Evolutionary conservation across 1,140 invertebrate genomes (phyloP).

Genomic region (Harlomillsia oculata): DNA sequence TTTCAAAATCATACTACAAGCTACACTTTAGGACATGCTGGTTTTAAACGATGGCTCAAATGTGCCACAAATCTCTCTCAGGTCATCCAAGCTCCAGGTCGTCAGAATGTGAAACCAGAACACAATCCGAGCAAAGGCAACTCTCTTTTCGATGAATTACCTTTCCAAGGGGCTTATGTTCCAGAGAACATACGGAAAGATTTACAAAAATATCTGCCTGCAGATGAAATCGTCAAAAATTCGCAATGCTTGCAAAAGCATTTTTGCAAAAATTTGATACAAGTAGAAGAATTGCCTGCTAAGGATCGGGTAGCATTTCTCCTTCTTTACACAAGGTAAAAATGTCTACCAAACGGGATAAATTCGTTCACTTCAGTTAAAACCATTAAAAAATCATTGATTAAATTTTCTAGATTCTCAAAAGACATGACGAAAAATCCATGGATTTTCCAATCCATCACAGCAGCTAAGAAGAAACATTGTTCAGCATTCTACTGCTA

Average conservation of each 20-base stretch:
- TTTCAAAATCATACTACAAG: neutral
- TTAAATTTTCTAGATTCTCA: slow-evolving; percentile 5
- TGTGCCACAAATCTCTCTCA: neutral
- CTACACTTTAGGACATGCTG: neutral
- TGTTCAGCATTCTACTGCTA: slow-evolving; percentile 8
- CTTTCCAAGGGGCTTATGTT: slow-evolving; percentile 8
- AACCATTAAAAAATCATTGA: neutral
- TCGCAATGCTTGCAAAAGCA: slow-evolving; percentile 23
- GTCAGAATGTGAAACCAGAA: neutral
- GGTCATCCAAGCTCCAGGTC: neutral
- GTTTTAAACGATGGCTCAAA: neutral
- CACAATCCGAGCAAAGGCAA: neutral
- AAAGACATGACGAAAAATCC: slow-evolving; percentile 11
- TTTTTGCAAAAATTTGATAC: slow-evolving; percentile 13
- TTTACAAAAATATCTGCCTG: slow-evolving; percentile 14
- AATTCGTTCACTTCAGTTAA: neutral
- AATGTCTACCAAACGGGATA: neutral
- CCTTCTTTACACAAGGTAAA: neutral
- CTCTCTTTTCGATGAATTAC: slow-evolving; percentile 10
- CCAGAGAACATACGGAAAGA: slow-evolving; percentile 11
- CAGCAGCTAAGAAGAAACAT: slow-evolving; percentile 4
- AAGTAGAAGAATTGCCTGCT: neutral
- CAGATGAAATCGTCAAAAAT: slow-evolving; percentile 12
- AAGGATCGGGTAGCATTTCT: neutral
- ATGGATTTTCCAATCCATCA: slow-evolving; percentile 17